Evolutionary conservation across 30 jellyfish, hydroid and myxozoan species (phyloP), one percentile per base, ranked within the genome.

Genomic region (Catostylus mosaicus): DNA sequence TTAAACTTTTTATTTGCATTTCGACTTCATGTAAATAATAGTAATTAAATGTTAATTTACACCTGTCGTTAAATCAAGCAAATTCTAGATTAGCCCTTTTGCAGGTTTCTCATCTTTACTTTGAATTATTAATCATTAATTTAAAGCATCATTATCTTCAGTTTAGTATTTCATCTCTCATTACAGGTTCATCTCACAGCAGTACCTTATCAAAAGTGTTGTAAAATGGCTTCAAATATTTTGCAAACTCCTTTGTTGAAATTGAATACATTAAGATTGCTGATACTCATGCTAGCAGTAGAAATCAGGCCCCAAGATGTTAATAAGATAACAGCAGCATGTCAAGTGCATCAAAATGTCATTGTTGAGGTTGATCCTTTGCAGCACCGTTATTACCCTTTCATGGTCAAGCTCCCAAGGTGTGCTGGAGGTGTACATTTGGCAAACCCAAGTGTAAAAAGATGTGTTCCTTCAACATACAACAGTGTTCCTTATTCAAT

Each of bases 341-440:
- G 90, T 43, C 35, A 40, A 35, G 83, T 68, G 12, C 90, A 68
- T 29, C 10, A 18, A 27, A 11, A 27, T 51, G 82, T 54, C 2
- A 43, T 80, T 27, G 83, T 80, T 33, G 90, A 47, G 24, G n/a
- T 50, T 4, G 90, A 80, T 48, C 90, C 90, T 16, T 54, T 11
- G 16, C 43, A 66, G 11, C 90, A 80, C 67, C 48, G 90, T 3
- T 80, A 48, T 59, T 22, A 33, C 0, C 90, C 90, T 1, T 67
- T 16, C 35, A 30, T 65, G 76, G 73, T 72, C 18, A 66, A 52
- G 30, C 84, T 80, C 36, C 77, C 83, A 4, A 79, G 80, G 33
- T 80, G 90, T 40, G 77, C 30, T 38, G 90, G 90, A 30, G 6
- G 75, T 33, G 66, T 40, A 30, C 67, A 57, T 20, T 30, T 36